Base-by-base conservation (phyloP, 1,140 invertebrate genomes). In the Tribolium castaneum region DNA sequence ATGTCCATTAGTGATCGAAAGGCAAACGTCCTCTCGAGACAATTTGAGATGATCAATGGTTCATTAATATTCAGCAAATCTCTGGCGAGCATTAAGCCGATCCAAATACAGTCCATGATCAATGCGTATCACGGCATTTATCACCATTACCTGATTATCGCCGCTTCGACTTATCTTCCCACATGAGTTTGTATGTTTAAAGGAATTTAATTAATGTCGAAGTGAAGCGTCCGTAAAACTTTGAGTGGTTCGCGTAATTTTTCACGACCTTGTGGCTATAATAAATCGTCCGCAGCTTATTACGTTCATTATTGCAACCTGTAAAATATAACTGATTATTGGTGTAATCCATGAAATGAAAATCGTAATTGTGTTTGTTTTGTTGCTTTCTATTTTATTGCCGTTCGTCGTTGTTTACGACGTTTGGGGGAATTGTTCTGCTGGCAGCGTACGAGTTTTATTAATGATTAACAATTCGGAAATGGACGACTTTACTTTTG, bases 311-410 rank as follows among this genome's bases (percentile, higher is more conserved):
- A 66, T 35, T 35, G 30, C 59, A 66, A 12, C 59, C 14, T 66
- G 59, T 62, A 62, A 62, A 62, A 62, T 62, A 62, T 62, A 62
- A 62, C 19, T 62, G 56, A 62, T 62, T 62, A 66, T 66, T 35
- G 59, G 30, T 35, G 59, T 35, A 66, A 66, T 35, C 25, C 59
- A 66, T 66, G 59, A 66, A 66, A 66, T 66, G 59, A 66, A 66
- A 66, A 66, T 66, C 30, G 59, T 14, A 66, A 62, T 62, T 66
- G 10, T 66, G 59, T 35, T 66, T 35, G 25, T 10, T 66, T 66
- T 66, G 30, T 6, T 59, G 54, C 54, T 22, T 35, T 66, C 7
- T 30, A 16, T 14, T 56, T 56, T 56, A 56, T 56, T 14, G 52
- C 52, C 7, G 52, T 16, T 56, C 52, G 12, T 56, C 52, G 52